These are phyloP conservation scores for Omphaloscelis lunosa DNA, from an alignment of 2,888 invertebrate genomes.

Conservation along the genomic window DNA sequence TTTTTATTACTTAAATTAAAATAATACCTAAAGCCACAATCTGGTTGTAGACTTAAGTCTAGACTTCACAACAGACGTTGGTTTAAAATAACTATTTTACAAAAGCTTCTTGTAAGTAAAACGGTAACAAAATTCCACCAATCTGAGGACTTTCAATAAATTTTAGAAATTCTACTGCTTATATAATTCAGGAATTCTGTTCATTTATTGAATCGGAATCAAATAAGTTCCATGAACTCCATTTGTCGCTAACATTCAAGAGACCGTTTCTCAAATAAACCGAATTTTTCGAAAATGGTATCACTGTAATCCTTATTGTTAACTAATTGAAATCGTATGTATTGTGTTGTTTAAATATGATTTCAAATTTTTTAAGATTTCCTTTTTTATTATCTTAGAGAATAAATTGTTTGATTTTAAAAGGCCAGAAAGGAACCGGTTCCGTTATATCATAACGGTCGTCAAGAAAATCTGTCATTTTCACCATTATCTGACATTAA, in stretches of 20 bases:
- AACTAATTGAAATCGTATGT: not conserved
- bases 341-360: not conserved
- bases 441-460: no score
- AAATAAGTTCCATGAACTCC: slow-evolving; percentile 17
- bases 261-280: slow-evolving; percentile 9
- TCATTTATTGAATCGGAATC: slow-evolving; percentile 17
- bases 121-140: not conserved
- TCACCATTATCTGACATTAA: no score
- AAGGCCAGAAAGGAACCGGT: not conserved
- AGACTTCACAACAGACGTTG: not conserved
- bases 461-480: no score
- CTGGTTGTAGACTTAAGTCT: not conserved
- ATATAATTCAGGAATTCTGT: slow-evolving; percentile 19
- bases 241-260: not conserved
- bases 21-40: not conserved
- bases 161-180: slow-evolving; percentile 9
- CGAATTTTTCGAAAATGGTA: not conserved
- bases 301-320: not conserved
- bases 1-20: not conserved
- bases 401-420: not conserved
- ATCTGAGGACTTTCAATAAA: not conserved
- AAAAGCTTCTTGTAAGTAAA: slow-evolving; percentile 1
- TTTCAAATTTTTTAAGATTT: not conserved
- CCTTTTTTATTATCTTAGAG: not conserved
- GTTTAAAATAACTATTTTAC: not conserved